A percentile compares a stretch with the other conserved stretches of the same genome.
These are phyloP conservation scores for Trididemnum nubilum DNA, from an alignment of 23 tunicate genomes.

Conservation along the genomic window DNA sequence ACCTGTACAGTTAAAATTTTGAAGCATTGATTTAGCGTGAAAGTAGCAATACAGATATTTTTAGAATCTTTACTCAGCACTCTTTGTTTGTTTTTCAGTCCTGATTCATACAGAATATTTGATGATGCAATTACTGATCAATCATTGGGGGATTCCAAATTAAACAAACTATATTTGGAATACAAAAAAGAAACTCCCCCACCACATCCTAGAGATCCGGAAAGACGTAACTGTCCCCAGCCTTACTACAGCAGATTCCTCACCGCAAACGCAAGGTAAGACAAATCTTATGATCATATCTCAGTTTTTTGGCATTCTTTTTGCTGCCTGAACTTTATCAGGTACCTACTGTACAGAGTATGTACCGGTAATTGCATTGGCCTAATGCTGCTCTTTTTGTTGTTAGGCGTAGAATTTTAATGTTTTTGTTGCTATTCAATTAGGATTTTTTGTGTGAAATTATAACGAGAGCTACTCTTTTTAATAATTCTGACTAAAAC, in stretches of 20 bases:
- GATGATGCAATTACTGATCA: slow-evolving; percentile 53
- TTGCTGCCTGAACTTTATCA: neutral
- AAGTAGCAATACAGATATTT: too few species aligned
- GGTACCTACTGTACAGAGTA: neutral
- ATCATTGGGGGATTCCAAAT: slow-evolving; percentile 46
- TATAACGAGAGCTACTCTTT: too few species aligned
- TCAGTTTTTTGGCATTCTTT: neutral
- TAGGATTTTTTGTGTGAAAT: too few species aligned
- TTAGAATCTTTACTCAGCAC: neutral
- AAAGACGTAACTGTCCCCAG: slow-evolving; percentile 81
- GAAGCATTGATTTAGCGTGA: too few species aligned
- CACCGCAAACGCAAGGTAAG: slow-evolving; percentile 65
- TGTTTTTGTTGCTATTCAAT: too few species aligned
- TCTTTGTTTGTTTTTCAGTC: slow-evolving; percentile 29
- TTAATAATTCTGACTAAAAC: too few species aligned
- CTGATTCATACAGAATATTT: slow-evolving; percentile 78
- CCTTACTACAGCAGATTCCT: slow-evolving; percentile 81
- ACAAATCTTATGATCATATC: neutral
- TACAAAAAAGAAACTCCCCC: slow-evolving; percentile 61
- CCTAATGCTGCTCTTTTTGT: too few species aligned
- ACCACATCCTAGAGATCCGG: slow-evolving; percentile 81
- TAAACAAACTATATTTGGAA: slow-evolving; percentile 56
- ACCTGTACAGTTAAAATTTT: too few species aligned
- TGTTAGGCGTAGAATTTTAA: too few species aligned
- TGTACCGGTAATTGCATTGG: too few species aligned